Base-by-base conservation (phyloP, 2,888 invertebrate genomes). In the Endotricha flammealis region DNA sequence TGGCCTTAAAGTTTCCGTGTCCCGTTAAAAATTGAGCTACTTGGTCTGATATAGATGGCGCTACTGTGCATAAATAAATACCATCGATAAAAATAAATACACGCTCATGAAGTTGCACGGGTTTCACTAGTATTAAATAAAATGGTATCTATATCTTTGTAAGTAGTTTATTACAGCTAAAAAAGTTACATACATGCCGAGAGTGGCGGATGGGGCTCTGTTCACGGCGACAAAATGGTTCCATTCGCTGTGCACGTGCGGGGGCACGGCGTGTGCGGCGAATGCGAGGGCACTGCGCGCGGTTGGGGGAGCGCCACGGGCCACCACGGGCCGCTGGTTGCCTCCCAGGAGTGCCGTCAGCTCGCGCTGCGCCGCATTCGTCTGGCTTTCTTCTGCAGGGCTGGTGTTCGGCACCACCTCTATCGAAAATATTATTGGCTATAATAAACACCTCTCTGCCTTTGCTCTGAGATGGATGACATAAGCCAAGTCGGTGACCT, bases 101-200 rank as follows among this genome's bases (percentile, higher is more conserved):
- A n/a, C n/a, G n/a, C n/a, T n/a, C n/a, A n/a, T n/a, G n/a, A n/a
- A n/a, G n/a, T n/a, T n/a, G n/a, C n/a, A n/a, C n/a, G n/a, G n/a
- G n/a, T n/a, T n/a, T n/a, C n/a, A n/a, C n/a, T n/a, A 9, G 4
- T 41, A 32, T 32, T 32, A 30, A 44, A 41, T 29, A 40, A 48
- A 42, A 41, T 43, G 42, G 39, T 28, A 22, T 45, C 50, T 63
- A 65, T 68, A 75, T 66, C 50, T 64, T 64, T 64, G 70, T 55
- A 80, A 66, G 51, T 41, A 48, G 40, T 74, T 57, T 75, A 81
- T 64, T 74, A 78, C 51, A 50, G 54, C 54, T 64, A 80, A 57
- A 54, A 67, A 56, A 55, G 46, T 45, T 27, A 64, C 20, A 44
- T 46, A 57, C 27, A 54, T 39, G 34, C 61, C 61, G 43, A 62